A percentile compares a stretch with the other conserved stretches of the same genome.
phyloP scores from a whole-genome alignment of 1,140 invertebrate species.

The Bombus vancouverensis region DNA sequence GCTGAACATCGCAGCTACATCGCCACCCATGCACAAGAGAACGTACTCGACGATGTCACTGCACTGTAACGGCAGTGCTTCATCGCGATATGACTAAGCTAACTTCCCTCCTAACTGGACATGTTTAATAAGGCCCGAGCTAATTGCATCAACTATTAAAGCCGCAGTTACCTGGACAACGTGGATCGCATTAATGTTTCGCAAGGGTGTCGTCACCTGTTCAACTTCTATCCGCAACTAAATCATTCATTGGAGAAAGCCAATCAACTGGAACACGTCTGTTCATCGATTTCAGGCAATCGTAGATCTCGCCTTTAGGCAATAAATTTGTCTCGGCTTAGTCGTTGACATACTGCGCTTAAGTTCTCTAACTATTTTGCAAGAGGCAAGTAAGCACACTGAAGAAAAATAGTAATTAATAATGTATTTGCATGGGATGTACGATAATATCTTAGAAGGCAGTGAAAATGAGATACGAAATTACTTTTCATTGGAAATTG shows the following conservation, averaged over 20 bases:
- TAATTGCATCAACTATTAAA: conserved; percentile 63
- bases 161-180: conserved; percentile 31
- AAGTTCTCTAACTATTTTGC: neutral
- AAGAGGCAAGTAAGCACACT: no score
- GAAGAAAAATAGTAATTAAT: no score
- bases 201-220: neutral
- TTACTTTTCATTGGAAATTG: no score
- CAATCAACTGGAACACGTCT: neutral
- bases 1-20: conserved; percentile 28
- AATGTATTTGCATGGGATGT: no score
- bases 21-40: conserved; percentile 19
- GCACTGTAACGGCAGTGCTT: neutral
- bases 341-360: neutral
- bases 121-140: conserved; percentile 37
- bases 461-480: no score
- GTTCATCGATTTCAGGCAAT: neutral
- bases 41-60: conserved; percentile 1
- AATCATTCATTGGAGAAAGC: conserved; percentile 31
- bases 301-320: neutral
- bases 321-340: no score
- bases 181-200: conserved; percentile 43
- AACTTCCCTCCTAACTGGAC: conserved; percentile 25
- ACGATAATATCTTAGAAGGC: no score
- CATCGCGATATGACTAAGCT: conserved; percentile 19
- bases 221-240: conserved; percentile 16